These are phyloP conservation scores for Panurus biarmicus DNA, from an alignment of 2,113 vertebrate genomes.

Conservation along the genomic window DNA sequence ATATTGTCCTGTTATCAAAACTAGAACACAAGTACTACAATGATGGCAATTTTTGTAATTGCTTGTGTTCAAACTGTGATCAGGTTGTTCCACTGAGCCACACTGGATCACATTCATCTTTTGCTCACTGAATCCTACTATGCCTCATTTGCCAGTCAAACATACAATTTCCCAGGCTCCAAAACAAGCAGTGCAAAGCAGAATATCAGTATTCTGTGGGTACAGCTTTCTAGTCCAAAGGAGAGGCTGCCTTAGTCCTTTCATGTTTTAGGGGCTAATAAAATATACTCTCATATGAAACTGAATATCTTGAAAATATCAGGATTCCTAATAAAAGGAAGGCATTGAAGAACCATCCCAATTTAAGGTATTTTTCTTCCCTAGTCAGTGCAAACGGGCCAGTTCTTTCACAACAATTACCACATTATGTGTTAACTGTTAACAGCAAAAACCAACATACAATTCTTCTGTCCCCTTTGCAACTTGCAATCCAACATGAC, in stretches of 20 bases:
- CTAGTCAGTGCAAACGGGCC: not conserved
- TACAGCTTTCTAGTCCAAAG: not conserved
- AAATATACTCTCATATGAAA: not conserved
- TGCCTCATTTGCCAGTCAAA: not conserved
- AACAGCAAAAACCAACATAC: not conserved
- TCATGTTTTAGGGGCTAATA: not conserved
- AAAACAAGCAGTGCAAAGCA: not conserved
- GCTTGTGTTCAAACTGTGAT: not conserved
- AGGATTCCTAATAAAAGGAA: not conserved
- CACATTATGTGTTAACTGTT: not conserved
- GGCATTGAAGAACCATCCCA: not conserved
- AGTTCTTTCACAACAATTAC: not conserved
- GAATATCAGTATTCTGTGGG: not conserved
- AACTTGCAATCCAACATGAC: not conserved
- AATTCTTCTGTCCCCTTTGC: not conserved
- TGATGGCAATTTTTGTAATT: not conserved
- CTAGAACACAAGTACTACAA: not conserved
- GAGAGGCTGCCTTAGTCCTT: not conserved
- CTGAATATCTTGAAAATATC: not conserved
- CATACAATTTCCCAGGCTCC: not conserved
- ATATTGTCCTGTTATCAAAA: not conserved
- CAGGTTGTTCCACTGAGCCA: not conserved
- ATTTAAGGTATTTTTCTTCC: not conserved
- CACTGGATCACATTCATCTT: not conserved
- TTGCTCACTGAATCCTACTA: not conserved